These are phyloP conservation scores for Hymenopus coronatus DNA, from an alignment of 2,888 invertebrate genomes.

Conservation along the genomic window DNA sequence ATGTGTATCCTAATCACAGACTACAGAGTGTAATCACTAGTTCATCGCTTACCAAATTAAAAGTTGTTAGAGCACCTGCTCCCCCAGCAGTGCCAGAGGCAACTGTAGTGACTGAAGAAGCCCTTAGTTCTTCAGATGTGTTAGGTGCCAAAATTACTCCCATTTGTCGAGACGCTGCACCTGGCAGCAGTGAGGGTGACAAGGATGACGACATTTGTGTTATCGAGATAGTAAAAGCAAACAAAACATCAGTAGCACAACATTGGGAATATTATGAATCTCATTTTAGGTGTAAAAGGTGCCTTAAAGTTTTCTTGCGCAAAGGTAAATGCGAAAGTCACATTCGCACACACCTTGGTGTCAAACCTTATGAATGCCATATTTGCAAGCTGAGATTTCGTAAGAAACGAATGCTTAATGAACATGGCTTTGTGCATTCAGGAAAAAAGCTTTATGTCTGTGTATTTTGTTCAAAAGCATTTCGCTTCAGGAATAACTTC, in stretches of 20 bases:
- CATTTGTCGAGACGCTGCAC: not conserved
- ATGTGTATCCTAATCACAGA: not conserved
- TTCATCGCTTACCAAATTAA: not conserved
- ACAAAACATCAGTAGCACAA: not conserved
- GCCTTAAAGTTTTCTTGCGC: not conserved
- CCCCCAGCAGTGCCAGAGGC: not conserved
- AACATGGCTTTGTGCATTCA: not conserved
- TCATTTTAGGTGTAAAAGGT: not conserved
- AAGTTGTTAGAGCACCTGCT: not conserved
- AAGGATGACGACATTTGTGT: not conserved
- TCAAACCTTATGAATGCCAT: constrained; percentile 1
- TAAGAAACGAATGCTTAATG: not conserved
- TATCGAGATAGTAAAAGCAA: constrained; percentile 5
- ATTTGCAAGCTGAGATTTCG: not conserved
- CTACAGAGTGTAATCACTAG: not conserved
- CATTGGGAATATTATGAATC: not conserved
- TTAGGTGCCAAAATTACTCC: not conserved
- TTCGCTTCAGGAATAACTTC: constrained; percentile 8
- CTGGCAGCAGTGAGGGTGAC: not conserved
- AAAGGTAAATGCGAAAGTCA: not conserved
- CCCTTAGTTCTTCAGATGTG: not conserved
- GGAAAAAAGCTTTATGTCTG: constrained; percentile 2
- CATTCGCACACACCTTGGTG: not conserved
- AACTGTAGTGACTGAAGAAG: not conserved
- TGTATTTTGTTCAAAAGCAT: not conserved